phyloP scores from a whole-genome alignment of 1,140 invertebrate species.

The Neodiprion pinetum region DNA sequence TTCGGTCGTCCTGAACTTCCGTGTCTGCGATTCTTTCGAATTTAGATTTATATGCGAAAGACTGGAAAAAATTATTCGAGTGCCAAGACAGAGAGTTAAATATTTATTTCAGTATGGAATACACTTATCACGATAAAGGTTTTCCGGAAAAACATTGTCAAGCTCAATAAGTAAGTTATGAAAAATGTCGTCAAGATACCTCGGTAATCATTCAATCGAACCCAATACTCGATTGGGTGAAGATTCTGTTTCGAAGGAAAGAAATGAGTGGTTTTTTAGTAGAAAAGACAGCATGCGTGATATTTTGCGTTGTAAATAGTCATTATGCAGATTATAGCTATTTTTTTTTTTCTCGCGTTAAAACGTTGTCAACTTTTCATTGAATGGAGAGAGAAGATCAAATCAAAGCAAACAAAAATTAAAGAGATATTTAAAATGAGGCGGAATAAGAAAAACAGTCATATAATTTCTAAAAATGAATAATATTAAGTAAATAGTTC shows the following conservation, averaged over 20 bases:
- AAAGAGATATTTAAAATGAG: neutral
- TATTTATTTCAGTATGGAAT: too few species aligned
- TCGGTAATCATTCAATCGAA: too few species aligned
- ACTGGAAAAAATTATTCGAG: conserved; percentile 24
- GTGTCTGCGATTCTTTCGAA: neutral
- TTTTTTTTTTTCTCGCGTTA: neutral
- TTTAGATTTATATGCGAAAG: conserved; percentile 13
- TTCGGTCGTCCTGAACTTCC: neutral
- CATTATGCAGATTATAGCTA: neutral
- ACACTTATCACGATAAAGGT: too few species aligned
- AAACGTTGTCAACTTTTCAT: neutral
- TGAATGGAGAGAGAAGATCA: neutral
- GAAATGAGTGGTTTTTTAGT: neutral
- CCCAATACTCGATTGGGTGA: too few species aligned
- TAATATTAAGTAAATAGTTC: conserved; percentile 1
- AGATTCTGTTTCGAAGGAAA: too few species aligned
- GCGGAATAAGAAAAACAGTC: conserved; percentile 2
- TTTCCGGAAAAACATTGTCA: too few species aligned
- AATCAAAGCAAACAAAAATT: neutral
- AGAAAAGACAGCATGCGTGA: conserved; percentile 21
- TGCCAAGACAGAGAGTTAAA: conserved; percentile 17
- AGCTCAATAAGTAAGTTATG: too few species aligned
- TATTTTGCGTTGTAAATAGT: conserved; percentile 36
- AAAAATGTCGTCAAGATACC: too few species aligned
- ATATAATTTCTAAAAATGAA: conserved; percentile 7